Conservation (phyloP, 2,797 vertebrate species). For the Heteromormyrus szaboi region DNA sequence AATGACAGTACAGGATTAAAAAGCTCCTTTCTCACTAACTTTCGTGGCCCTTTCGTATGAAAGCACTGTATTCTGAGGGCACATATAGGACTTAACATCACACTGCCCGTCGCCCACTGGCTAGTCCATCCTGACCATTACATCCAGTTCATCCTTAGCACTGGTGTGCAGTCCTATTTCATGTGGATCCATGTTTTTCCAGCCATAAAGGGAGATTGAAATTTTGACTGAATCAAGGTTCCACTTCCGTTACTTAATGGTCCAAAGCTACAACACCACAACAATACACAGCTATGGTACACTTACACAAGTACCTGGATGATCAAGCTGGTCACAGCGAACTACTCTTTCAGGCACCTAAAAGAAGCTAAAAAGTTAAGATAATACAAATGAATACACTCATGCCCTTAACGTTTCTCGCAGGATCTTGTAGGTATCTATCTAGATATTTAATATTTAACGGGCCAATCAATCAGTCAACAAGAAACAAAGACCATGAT, state of each 20-base stretch:
- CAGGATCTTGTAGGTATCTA: neutral
- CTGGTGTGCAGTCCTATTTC: neutral
- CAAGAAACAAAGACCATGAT: neutral
- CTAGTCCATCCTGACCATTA: neutral
- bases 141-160: neutral
- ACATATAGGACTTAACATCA: neutral
- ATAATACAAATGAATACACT: neutral
- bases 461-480: neutral
- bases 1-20: neutral
- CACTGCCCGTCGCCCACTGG: neutral
- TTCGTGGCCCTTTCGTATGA: neutral
- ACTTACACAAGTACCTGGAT: neutral
- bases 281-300: neutral
- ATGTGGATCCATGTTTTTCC: neutral
- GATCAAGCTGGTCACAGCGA: neutral
- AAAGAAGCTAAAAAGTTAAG: neutral
- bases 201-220: neutral
- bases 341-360: neutral
- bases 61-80: neutral
- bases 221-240: neutral
- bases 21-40: neutral
- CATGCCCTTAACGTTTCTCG: neutral
- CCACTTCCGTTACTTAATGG: neutral
- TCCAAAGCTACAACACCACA: neutral
- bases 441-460: neutral